Evolutionary conservation across 2,797 vertebrate species (phyloP).

Genomic region (Lycodopsis pacificus): DNA sequence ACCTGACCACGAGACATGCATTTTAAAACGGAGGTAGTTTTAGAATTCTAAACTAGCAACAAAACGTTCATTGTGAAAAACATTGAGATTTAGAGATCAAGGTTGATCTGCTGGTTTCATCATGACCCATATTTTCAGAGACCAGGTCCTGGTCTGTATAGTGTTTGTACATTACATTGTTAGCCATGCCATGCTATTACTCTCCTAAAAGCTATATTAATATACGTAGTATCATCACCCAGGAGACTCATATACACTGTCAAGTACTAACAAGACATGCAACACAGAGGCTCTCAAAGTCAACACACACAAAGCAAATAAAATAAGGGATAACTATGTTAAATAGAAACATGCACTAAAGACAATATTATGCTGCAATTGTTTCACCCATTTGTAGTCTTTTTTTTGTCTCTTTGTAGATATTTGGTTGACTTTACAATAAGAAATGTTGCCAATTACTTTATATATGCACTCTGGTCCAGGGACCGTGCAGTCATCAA

Average conservation of each 20-base stretch:
- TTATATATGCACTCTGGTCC: not conserved
- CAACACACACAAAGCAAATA: too few relatives aligned
- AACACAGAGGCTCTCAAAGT: too few relatives aligned
- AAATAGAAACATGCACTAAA: too few relatives aligned
- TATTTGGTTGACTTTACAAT: not conserved
- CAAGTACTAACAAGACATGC: too few relatives aligned
- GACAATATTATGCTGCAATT: too few relatives aligned
- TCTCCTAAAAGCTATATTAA: too few relatives aligned
- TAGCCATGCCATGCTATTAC: too few relatives aligned
- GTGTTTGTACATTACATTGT: too few relatives aligned
- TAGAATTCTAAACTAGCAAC: not conserved
- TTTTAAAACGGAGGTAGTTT: conserved; percentile 3
- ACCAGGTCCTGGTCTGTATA: not conserved
- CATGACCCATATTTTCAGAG: not conserved
- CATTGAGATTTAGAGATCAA: not conserved
- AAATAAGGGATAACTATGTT: too few relatives aligned
- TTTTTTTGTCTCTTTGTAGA: not conserved
- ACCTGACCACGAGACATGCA: not conserved
- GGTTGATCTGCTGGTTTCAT: not conserved
- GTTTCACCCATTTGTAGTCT: not conserved
- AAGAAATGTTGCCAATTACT: not conserved
- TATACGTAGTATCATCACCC: too few relatives aligned
- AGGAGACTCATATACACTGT: too few relatives aligned
- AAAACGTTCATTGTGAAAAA: not conserved
- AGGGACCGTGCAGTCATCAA: not conserved